phyloP scores from a whole-genome alignment of 2,888 invertebrate genomes.

The Polyommatus iphigenia region DNA sequence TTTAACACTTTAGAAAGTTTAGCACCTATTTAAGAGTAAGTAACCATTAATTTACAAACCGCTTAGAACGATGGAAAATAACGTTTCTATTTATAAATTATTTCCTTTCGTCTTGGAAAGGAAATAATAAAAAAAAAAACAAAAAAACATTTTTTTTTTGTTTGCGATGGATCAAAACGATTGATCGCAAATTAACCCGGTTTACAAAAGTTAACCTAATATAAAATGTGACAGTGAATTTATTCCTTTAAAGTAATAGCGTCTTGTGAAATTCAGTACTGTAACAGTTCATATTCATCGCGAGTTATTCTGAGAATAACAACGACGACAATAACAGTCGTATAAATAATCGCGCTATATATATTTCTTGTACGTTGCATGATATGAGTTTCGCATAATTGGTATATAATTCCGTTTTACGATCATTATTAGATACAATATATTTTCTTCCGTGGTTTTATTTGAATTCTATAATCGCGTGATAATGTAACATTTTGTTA shows the following conservation, averaged over 20 bases:
- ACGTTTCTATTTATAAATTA: no score
- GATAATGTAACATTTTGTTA: conserved; percentile 44
- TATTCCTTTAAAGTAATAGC: neutral
- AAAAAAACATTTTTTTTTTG: no score
- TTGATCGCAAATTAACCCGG: neutral
- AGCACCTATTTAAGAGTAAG: neutral
- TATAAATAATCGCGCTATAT: conserved; percentile 16
- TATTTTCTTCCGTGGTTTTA: conserved; percentile 47
- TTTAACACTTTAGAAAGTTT: neutral
- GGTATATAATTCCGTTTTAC: conserved; percentile 43
- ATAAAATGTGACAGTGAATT: neutral
- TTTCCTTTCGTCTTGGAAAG: no score
- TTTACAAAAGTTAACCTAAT: neutral
- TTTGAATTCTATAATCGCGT: conserved; percentile 49
- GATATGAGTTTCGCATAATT: conserved; percentile 44
- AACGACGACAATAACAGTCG: conserved; percentile 3
- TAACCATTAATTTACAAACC: neutral
- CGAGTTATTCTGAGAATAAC: conserved; percentile 2
- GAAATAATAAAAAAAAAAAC: no score
- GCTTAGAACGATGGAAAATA: no score
- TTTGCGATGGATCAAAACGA: neutral
- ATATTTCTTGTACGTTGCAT: conserved; percentile 38
- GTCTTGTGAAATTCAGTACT: neutral
- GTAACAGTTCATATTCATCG: neutral
- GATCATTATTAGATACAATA: conserved; percentile 43